Percentiles rank a stretch among this genome's conserved stretches.
These are phyloP conservation scores for Melanogrammus aeglefinus DNA, from an alignment of 2,797 vertebrate genomes.

Conservation along the genomic window DNA sequence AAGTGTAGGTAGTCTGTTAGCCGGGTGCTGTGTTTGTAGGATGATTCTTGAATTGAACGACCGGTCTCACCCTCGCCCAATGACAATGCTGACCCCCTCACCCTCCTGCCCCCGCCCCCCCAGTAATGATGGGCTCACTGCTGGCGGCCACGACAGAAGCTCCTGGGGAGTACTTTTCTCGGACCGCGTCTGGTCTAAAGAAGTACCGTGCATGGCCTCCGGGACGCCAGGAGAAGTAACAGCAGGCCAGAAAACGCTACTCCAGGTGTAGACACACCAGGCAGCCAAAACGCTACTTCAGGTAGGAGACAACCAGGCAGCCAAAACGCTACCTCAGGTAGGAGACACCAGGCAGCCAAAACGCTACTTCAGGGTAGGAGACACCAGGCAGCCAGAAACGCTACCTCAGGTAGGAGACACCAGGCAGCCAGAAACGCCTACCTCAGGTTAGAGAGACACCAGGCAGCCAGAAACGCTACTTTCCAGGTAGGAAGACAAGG, in stretches of 20 bases:
- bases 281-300: no score
- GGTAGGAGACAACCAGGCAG: no score
- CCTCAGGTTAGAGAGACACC: not conserved
- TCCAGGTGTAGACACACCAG: no score
- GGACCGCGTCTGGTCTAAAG: constrained; percentile 89
- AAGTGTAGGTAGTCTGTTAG: no score
- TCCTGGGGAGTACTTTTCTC: constrained; percentile 95
- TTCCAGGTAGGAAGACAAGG: not conserved
- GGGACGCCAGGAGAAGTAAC: constrained; percentile 91
- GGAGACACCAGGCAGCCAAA: no score
- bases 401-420: no score
- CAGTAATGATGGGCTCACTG: constrained; percentile 96
- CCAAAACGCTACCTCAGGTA: no score
- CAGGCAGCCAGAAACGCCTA: not conserved
- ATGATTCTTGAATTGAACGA: not conserved
- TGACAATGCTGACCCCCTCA: not conserved
- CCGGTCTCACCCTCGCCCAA: not conserved
- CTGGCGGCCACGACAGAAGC: constrained; percentile 91
- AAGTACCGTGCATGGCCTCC: constrained; percentile 94
- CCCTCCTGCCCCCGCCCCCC: not conserved
- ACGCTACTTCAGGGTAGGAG: no score
- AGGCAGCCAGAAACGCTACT: not conserved
- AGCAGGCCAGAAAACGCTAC: constrained; percentile 82
- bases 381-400: no score
- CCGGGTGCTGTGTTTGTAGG: not conserved